Percentiles rank a stretch among this genome's conserved stretches.
Conservation (phyloP, 2,797 vertebrate genomes). For the Pipistrellus kuhlii region DNA sequence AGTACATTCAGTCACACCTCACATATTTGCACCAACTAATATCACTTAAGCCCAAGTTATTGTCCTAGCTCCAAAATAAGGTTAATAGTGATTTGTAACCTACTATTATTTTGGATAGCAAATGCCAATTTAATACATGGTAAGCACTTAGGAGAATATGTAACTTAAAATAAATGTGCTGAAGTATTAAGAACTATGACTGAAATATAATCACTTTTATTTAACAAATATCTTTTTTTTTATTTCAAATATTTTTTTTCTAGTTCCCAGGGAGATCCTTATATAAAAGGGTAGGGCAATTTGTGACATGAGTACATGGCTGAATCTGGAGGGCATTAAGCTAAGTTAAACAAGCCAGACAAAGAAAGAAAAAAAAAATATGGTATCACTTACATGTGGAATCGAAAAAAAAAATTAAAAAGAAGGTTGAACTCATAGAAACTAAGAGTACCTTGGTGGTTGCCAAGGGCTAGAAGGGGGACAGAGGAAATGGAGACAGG, state of each 20-base stretch:
- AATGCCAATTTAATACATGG: background rate
- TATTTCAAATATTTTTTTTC: constrained; percentile 57
- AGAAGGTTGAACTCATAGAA: background rate
- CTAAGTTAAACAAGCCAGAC: background rate
- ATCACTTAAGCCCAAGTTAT: background rate
- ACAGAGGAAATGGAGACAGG: background rate
- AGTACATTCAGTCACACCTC: background rate
- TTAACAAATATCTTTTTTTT: background rate
- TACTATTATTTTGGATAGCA: background rate
- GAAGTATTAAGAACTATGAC: constrained; percentile 37
- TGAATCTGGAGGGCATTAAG: background rate
- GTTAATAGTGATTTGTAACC: constrained; percentile 1
- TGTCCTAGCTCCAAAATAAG: background rate
- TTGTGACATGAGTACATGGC: background rate
- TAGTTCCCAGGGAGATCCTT: background rate
- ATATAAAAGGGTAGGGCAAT: constrained; percentile 15
- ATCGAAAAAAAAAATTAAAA: background rate
- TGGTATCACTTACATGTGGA: background rate
- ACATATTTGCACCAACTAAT: background rate
- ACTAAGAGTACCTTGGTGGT: background rate
- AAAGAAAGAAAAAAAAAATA: constrained; percentile 7
- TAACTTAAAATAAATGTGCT: background rate
- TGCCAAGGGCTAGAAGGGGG: background rate
- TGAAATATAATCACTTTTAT: background rate
- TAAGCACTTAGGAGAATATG: background rate